A percentile compares a stretch with the other conserved stretches of the same genome.
phyloP scores from a whole-genome alignment of 2,797 vertebrate species.

The Arctocebus calabarensis region DNA sequence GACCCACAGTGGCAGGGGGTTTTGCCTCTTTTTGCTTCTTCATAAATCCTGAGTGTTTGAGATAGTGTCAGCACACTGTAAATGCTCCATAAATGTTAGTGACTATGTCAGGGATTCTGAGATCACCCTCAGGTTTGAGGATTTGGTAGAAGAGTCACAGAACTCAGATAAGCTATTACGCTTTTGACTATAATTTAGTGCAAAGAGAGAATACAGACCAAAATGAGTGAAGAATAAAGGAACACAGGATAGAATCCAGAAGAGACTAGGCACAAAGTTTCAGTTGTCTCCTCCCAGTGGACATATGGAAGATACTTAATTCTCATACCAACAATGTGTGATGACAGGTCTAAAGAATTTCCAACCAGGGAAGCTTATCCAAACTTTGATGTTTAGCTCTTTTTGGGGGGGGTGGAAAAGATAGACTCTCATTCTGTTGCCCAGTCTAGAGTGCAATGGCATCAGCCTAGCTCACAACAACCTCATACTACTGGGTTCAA shows the following conservation, averaged over 20 bases:
- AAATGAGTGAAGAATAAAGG: not conserved
- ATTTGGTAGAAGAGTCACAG: not conserved
- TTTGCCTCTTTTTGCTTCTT: not conserved
- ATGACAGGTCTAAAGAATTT: not conserved
- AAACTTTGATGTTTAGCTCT: not conserved
- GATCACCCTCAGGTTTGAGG: not conserved
- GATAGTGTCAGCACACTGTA: not conserved
- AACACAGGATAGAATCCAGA: not conserved
- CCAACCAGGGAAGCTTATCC: not conserved
- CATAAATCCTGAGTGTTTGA: not conserved
- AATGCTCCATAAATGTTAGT: not conserved
- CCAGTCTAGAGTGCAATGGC: too few relatives aligned
- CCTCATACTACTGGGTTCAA: too few relatives aligned
- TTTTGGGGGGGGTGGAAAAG: too few relatives aligned
- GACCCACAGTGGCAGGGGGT: not conserved
- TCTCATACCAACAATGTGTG: not conserved
- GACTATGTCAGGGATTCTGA: not conserved
- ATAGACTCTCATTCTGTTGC: too few relatives aligned
- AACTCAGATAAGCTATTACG: not conserved
- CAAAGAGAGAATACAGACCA: not conserved
- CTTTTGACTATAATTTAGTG: not conserved
- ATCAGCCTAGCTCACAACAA: too few relatives aligned
- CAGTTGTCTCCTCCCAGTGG: not conserved
- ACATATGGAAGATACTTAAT: not conserved
- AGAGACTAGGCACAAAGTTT: not conserved